These are phyloP conservation scores for Mimumesa dahlbomi DNA, from an alignment of 2,888 invertebrate genomes.

Conservation along the genomic window DNA sequence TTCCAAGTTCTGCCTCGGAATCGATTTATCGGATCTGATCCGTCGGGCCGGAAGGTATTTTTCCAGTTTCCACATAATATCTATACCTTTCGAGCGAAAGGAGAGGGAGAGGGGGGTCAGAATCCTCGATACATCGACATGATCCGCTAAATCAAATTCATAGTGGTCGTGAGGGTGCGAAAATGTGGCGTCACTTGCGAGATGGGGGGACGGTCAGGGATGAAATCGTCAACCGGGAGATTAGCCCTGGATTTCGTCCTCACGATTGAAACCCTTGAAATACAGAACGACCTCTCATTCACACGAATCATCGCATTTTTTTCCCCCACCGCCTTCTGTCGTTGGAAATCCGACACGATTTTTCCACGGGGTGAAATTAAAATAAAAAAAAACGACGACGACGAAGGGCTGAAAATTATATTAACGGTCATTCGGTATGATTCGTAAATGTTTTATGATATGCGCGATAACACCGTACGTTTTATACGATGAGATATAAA, in stretches of 20 bases:
- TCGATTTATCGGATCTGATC: conserved; percentile 37
- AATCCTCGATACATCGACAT: background rate
- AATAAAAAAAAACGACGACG: background rate
- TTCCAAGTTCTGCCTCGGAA: background rate
- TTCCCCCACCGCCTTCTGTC: no score
- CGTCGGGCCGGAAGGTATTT: conserved; percentile 21
- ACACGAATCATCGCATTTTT: background rate
- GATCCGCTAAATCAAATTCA: conserved; percentile 43
- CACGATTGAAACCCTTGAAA: background rate
- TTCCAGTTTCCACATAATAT: conserved; percentile 16
- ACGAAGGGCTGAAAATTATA: no score
- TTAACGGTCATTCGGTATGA: no score
- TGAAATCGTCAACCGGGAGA: conserved; percentile 32
- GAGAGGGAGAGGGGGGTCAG: background rate
- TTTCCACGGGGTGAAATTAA: no score
- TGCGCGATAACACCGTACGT: no score
- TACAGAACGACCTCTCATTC: background rate
- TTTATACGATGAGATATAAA: no score
- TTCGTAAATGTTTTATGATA: no score
- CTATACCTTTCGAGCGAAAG: background rate
- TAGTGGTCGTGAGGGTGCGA: background rate
- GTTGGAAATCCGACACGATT: no score
- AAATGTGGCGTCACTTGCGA: conserved; percentile 1
- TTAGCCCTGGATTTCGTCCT: conserved; percentile 26
- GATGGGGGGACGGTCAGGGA: background rate